These are phyloP conservation scores for Nematopogon swammerdamellus DNA, from an alignment of 2,888 invertebrate genomes.

Conservation along the genomic window DNA sequence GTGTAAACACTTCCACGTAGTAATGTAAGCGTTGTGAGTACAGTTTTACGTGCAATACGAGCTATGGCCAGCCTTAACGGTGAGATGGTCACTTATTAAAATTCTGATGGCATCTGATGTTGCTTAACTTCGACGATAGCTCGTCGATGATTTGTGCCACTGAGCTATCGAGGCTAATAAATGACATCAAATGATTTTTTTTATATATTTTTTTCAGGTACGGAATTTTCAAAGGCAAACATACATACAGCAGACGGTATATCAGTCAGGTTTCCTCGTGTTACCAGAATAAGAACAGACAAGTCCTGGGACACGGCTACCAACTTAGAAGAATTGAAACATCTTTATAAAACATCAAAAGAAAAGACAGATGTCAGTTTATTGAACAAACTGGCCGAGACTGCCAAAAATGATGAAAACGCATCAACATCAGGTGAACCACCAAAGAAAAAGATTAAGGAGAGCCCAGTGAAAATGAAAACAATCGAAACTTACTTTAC, in stretches of 20 bases:
- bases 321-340: constrained; percentile 67
- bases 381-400: constrained; percentile 42
- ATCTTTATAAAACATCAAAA: constrained; percentile 67
- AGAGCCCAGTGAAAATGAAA: constrained; percentile 16
- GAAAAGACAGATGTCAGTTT: constrained; percentile 59
- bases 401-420: constrained; percentile 13
- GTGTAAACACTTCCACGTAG: no score
- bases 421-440: constrained; percentile 14
- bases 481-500: constrained; percentile 15
- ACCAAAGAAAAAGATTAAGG: constrained; percentile 26
- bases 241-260: constrained; percentile 92
- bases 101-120: no score
- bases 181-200: no score
- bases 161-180: no score
- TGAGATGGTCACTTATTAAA: no score
- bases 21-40: no score
- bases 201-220: constrained; percentile 53
- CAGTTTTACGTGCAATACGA: no score
- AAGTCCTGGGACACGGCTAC: constrained; percentile 86
- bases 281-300: constrained; percentile 77
- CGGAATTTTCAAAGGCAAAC: constrained; percentile 75
- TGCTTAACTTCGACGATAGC: no score
- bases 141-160: no score
- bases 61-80: no score
- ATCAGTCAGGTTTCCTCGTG: constrained; percentile 90